Evolutionary conservation across 2,888 invertebrate genomes (phyloP).

Genomic region (Diabrotica balteata): DNA sequence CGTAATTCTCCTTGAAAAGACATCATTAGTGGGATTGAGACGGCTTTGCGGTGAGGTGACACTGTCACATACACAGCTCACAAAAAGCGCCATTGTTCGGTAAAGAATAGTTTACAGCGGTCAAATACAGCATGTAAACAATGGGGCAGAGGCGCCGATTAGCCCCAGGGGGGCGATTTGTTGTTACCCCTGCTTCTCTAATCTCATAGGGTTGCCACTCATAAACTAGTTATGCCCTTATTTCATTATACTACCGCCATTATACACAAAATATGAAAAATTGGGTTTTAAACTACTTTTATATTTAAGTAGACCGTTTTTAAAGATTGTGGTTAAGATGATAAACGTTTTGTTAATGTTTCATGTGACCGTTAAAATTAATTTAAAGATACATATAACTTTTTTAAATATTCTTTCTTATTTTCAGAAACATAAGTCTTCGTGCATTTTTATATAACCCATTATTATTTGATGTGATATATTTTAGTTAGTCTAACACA

Average conservation of each 20-base stretch:
- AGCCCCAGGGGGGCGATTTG: conserved; percentile 53
- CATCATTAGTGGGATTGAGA: conserved; percentile 56
- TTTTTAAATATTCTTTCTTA: too few species aligned
- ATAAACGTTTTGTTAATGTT: too few species aligned
- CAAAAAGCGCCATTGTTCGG: conserved; percentile 53
- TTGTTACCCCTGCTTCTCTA: conserved; percentile 40
- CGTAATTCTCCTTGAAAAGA: conserved; percentile 43
- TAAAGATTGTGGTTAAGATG: too few species aligned
- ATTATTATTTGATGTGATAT: too few species aligned
- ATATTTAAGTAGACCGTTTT: too few species aligned
- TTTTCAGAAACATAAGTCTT: too few species aligned
- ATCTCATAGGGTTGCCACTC: conserved; percentile 38
- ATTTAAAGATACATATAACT: too few species aligned
- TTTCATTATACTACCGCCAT: conserved; percentile 43
- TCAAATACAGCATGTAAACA: conserved; percentile 55
- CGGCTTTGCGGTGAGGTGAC: conserved; percentile 53
- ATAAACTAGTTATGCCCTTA: conserved; percentile 56
- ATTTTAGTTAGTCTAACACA: too few species aligned
- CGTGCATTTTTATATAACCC: too few species aligned
- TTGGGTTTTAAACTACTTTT: conserved; percentile 13
- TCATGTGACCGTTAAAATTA: too few species aligned
- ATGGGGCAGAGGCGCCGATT: conserved; percentile 57
- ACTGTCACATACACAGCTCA: conserved; percentile 52
- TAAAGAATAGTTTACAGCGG: conserved; percentile 52
- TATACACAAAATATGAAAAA: conserved; percentile 25